Evolutionary conservation across 37 sponge, comb jelly and placozoan species (phyloP), one percentile per base, ranked within the genome.

Genomic region (Aplysina aerophoba): DNA sequence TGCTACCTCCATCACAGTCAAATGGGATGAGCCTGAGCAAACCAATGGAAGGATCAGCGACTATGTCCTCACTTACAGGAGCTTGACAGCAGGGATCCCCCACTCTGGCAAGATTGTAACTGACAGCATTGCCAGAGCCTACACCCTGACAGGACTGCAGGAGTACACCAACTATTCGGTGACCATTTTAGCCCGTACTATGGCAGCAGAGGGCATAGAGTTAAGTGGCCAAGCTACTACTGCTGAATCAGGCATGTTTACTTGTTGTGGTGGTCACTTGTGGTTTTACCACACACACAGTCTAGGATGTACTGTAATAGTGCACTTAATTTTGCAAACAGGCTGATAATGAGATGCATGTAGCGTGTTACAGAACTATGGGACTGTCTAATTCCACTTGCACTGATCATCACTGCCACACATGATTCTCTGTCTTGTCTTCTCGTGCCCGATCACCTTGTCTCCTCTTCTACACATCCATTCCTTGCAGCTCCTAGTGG

Each of bases 11-110:
- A 75, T 75, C 78, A 17, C 24, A 24, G 78, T 75, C 25, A 36
- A 5, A 17, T 75, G 78, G 78, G n/a, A 14, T 1, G 25, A 41
- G 37, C 20, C 53, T 50, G 38, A 15, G 0, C 38, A 40, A 22
- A 31, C 54, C n/a, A 75, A 75, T 75, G 78, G 78, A 16, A 24
- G 37, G 20, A 41, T 75, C 78, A 75, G 53, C 13, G 16, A 36
- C 50, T 75, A 25, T 24, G 40, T 31, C 78, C 6, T 75, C 78
- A 75, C 38, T 24, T 75, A 75, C 25, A 15, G 22, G 15, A 36
- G 38, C 21, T 21, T 36, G 20, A 36, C 31, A 21, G 54, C 78
- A 3, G n/a, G 44, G 20, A 41, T 36, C 53, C 78, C 39, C 50
- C 71, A 69, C 71, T 34, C 17, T 31, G 54, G 78, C n/a, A 44